Conservation (phyloP, 2,888 invertebrate genomes). For the Clitarchus hookeri region DNA sequence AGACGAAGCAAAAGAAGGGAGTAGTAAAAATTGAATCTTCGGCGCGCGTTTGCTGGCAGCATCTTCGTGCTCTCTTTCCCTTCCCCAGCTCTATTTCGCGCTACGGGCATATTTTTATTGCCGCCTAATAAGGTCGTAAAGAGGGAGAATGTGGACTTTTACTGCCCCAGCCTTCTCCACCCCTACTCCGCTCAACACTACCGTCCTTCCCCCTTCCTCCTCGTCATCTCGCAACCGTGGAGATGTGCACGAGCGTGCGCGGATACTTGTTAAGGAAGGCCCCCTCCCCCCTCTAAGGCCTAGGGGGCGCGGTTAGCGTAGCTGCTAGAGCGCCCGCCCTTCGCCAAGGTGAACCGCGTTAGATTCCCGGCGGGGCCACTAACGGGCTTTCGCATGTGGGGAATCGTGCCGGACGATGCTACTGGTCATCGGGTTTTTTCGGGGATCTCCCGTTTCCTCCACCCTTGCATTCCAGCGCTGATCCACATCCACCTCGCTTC, state of each 20-base stretch:
- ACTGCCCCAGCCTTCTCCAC: neutral
- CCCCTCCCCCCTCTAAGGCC: too few relatives aligned
- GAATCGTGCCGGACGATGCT: too few relatives aligned
- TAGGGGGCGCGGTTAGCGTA: too few relatives aligned
- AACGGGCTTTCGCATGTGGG: too few relatives aligned
- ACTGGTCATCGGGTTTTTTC: too few relatives aligned
- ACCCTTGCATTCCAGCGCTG: too few relatives aligned
- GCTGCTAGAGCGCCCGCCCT: too few relatives aligned
- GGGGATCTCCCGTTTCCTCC: too few relatives aligned
- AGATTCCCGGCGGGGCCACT: too few relatives aligned
- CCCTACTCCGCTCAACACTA: constrained; percentile 41
- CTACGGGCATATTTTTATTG: constrained; percentile 36
- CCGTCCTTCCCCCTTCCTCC: constrained; percentile 42
- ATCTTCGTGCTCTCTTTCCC: constrained; percentile 44
- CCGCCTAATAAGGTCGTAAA: constrained; percentile 38
- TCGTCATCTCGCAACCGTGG: constrained; percentile 54
- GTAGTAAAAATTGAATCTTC: neutral
- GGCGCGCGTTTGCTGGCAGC: constrained; percentile 16
- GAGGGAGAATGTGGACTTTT: constrained; percentile 21
- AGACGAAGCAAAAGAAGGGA: neutral
- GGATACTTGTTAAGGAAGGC: neutral
- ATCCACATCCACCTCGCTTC: too few relatives aligned
- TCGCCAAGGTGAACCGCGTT: too few relatives aligned
- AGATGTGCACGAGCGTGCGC: constrained; percentile 22
- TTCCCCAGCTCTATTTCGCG: constrained; percentile 24